Evolutionary conservation across 92 coral and sea anemone species (phyloP).

Genomic region (Pocillopora meandrina): DNA sequence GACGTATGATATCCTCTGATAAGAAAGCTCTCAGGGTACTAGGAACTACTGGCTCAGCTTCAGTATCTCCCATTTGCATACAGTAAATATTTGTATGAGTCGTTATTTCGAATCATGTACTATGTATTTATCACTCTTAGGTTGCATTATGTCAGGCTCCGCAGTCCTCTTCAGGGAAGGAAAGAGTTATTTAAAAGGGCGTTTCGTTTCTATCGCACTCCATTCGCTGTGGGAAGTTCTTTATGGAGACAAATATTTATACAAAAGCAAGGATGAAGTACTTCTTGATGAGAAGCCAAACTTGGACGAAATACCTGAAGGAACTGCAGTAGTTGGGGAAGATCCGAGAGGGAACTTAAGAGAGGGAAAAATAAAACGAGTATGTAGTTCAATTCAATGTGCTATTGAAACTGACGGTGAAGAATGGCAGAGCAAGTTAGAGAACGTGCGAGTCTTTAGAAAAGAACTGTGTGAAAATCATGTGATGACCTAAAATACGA

Average conservation of each 20-base stretch:
- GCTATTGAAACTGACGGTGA: not conserved
- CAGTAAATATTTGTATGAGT: not conserved
- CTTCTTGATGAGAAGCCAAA: constrained; percentile 19
- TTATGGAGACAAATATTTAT: not conserved
- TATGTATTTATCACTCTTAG: not conserved
- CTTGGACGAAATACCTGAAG: not conserved
- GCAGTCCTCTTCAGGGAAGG: not conserved
- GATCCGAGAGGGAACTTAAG: not conserved
- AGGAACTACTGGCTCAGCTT: not conserved
- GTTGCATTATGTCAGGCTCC: constrained; percentile 23
- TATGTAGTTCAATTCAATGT: not conserved
- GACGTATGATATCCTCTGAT: too few species aligned
- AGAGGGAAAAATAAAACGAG: not conserved
- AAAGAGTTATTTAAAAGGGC: not conserved
- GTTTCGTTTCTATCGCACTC: not conserved
- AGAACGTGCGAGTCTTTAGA: not conserved
- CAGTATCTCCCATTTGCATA: not conserved
- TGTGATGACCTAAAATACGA: too few species aligned
- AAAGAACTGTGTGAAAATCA: too few species aligned
- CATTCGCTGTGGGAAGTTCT: not conserved
- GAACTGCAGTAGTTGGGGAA: constrained; percentile 6
- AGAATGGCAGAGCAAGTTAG: not conserved
- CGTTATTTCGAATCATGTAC: not conserved
- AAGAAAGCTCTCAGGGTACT: too few species aligned
- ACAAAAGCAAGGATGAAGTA: not conserved